Evolutionary conservation across 2,888 invertebrate genomes (phyloP), one percentile per base, ranked within the genome.

Genomic region (Muschampia plurimacula): DNA sequence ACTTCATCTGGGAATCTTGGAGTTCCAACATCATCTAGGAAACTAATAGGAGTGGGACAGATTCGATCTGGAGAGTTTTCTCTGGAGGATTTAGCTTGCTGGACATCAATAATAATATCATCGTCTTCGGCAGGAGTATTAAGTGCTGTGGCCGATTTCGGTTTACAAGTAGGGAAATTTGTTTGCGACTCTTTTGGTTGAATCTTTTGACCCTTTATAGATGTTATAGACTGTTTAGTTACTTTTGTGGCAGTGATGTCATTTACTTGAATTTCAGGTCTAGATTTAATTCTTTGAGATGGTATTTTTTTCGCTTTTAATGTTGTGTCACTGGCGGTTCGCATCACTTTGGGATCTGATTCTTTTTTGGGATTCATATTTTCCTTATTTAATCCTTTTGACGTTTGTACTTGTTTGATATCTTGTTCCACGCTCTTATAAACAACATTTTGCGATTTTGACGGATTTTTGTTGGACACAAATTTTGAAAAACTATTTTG

Each of bases 1-100:
- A 97, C 96, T 81, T 96, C 95, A 84, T 97, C 97, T 0, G 97
- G 97, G 83, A 96, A 97, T 71, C 97, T 95, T 3, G 96, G 96
- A 69, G 95, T 95, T 65, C 95, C 95, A 2, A 95, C 94, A 74
- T 95, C 95, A 65, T 95, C 95, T 66, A 92, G 90, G 8, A 95
- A 94, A 55, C 95, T 95, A 5, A 96, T 94, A 0, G 96, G 96
- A 10, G 95, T 95, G 0, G 96, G 96, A 79, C 96, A 96, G 71
- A 96, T 95, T 74, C 96, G 95, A 82, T 97, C 96, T 0, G 97
- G 97, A 5, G 97, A 96, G 67, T 96, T 96, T 86, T 97, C 97
- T 22, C 97, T 90, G 0, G 97, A 97, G 66, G 97, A 97, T 86
- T 96, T 96, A 0, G 97, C 96, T 83, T 96, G 95, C 83, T 96